Evolutionary conservation across 1,140 invertebrate genomes (phyloP).

Genomic region (Tetraneura akinire): DNA sequence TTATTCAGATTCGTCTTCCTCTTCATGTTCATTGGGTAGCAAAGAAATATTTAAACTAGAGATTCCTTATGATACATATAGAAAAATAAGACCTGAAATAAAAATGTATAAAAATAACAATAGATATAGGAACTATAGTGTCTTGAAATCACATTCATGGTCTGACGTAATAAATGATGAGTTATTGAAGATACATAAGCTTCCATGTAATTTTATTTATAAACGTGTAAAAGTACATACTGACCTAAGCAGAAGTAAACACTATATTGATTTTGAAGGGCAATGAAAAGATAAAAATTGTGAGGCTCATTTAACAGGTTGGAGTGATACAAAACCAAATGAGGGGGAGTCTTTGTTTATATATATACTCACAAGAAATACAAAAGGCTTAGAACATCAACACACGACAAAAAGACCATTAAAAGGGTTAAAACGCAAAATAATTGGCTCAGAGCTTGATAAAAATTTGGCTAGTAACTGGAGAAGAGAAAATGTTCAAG

Average conservation of each 20-base stretch:
- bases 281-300: not conserved
- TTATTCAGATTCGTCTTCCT: not conserved
- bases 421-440: not conserved
- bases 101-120: not conserved
- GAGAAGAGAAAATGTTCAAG: not conserved
- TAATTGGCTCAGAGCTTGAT: not conserved
- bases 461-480: not conserved
- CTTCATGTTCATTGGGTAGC: not conserved
- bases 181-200: not conserved
- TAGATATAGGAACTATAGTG: not conserved
- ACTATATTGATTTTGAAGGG: not conserved
- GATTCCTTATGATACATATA: not conserved
- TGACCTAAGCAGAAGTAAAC: not conserved
- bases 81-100: not conserved
- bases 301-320: not conserved
- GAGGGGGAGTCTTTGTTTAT: not conserved
- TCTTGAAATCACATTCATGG: not conserved
- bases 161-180: not conserved
- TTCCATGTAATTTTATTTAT: too few relatives aligned
- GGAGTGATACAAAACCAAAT: not conserved
- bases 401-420: not conserved
- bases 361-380: not conserved
- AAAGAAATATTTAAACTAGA: not conserved
- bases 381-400: constrained; percentile 13
- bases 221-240: not conserved